A percentile compares a stretch with the other conserved stretches of the same genome.
Evolutionary conservation across 2,113 vertebrate genomes (phyloP).

Genomic region (Lates calcarifer): DNA sequence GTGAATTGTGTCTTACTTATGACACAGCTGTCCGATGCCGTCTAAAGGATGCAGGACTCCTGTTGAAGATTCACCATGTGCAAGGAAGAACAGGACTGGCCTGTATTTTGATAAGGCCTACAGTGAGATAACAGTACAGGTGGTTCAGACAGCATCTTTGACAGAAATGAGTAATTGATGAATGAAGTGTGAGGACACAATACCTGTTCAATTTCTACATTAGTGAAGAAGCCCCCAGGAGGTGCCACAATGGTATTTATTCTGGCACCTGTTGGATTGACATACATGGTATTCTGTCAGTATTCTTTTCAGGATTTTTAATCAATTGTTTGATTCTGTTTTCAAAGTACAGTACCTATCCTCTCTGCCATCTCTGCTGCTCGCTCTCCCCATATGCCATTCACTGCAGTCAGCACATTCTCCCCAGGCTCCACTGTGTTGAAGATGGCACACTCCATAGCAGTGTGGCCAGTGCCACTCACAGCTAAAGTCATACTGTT

Average conservation of each 20-base stretch:
- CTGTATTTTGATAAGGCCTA: conserved; percentile 88
- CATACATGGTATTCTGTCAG: neutral
- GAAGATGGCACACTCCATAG: conserved; percentile 92
- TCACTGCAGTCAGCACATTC: conserved; percentile 84
- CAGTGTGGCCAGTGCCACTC: conserved; percentile 92
- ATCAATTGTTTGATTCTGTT: neutral
- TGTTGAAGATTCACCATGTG: conserved; percentile 94
- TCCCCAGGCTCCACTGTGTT: conserved; percentile 90
- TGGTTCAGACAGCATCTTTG: neutral
- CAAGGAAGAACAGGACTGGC: conserved; percentile 90
- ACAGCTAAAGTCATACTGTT: conserved; percentile 90
- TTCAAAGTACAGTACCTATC: conserved; percentile 85
- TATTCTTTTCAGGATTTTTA: neutral
- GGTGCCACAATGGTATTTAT: conserved; percentile 87
- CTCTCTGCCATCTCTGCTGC: conserved; percentile 88
- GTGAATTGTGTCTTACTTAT: conserved; percentile 84
- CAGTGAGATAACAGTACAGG: neutral
- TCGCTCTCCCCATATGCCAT: conserved; percentile 94
- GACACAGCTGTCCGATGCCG: conserved; percentile 91
- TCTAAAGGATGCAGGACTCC: conserved; percentile 93
- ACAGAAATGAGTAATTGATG: neutral
- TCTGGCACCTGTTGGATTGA: conserved; percentile 84
- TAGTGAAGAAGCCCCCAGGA: conserved; percentile 85
- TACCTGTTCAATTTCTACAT: conserved; percentile 91
- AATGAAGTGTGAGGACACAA: neutral